These are phyloP conservation scores for Ia io DNA, from an alignment of 2,113 vertebrate genomes.

Conservation along the genomic window DNA sequence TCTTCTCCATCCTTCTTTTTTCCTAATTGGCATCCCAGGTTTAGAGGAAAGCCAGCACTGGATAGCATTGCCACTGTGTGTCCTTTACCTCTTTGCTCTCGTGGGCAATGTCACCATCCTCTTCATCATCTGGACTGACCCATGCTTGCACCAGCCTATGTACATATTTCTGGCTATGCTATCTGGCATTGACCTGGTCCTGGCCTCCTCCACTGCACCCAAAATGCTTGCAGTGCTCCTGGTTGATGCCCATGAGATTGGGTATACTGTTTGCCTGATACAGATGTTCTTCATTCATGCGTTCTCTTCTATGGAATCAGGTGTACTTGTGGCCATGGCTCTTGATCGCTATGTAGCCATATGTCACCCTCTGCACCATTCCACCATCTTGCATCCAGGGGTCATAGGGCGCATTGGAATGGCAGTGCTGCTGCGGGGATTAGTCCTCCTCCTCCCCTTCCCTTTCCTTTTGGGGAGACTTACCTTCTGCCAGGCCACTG, in stretches of 20 bases:
- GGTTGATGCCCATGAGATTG: conserved; percentile 42
- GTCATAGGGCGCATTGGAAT: conserved; percentile 36
- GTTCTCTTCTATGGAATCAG: conserved; percentile 68
- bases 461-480: conserved; percentile 52
- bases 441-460: conserved; percentile 62
- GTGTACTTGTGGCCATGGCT: conserved; percentile 64
- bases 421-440: conserved; percentile 40
- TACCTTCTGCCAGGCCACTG: conserved; percentile 35
- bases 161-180: conserved; percentile 73
- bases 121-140: conserved; percentile 49
- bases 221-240: conserved; percentile 65
- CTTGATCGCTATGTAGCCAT: conserved; percentile 67
- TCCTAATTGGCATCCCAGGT: conserved; percentile 7
- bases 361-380: conserved; percentile 67
- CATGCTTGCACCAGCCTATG: conserved; percentile 73
- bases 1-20: conserved; percentile 16
- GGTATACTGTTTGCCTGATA: conserved; percentile 53
- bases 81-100: conserved; percentile 44
- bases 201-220: conserved; percentile 69
- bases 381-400: conserved; percentile 36
- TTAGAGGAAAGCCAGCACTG: conserved; percentile 62
- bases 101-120: conserved; percentile 52
- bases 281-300: conserved; percentile 73
- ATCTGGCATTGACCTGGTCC: conserved; percentile 56
- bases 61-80: conserved; percentile 47